Conservation (phyloP, 2,888 invertebrate genomes). For the Chloroclysta siterata region DNA sequence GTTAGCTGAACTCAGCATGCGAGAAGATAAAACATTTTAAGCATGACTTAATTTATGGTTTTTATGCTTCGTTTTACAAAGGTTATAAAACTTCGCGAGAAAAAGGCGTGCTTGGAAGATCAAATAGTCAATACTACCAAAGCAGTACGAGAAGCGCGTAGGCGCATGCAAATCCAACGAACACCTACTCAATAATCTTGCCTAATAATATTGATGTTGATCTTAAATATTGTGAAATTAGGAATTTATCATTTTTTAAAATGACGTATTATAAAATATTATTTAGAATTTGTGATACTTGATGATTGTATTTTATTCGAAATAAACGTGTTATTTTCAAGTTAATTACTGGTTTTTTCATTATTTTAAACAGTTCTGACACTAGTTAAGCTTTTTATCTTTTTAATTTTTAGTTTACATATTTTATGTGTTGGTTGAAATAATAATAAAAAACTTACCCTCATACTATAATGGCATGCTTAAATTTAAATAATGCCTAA, state of each 20-base stretch:
- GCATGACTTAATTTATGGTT: too few relatives aligned
- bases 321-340: background rate
- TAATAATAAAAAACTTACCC: too few relatives aligned
- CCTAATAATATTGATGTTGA: background rate
- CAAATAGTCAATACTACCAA: conserved; percentile 53
- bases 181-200: conserved; percentile 3
- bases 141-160: conserved; percentile 61
- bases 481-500: too few relatives aligned
- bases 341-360: too few relatives aligned
- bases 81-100: conserved; percentile 62
- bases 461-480: too few relatives aligned
- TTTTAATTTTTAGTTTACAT: too few relatives aligned
- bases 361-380: too few relatives aligned
- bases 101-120: conserved; percentile 56
- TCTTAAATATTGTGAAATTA: background rate
- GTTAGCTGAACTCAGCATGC: too few relatives aligned
- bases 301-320: background rate
- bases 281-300: background rate
- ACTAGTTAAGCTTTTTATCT: too few relatives aligned
- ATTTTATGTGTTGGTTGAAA: too few relatives aligned
- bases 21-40: too few relatives aligned
- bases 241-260: background rate
- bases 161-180: conserved; percentile 46
- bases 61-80: conserved; percentile 35
- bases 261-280: background rate